Evolutionary conservation across 1,140 invertebrate genomes (phyloP), one percentile per base, ranked within the genome.

Genomic region (Drosophila rhopaloa): DNA sequence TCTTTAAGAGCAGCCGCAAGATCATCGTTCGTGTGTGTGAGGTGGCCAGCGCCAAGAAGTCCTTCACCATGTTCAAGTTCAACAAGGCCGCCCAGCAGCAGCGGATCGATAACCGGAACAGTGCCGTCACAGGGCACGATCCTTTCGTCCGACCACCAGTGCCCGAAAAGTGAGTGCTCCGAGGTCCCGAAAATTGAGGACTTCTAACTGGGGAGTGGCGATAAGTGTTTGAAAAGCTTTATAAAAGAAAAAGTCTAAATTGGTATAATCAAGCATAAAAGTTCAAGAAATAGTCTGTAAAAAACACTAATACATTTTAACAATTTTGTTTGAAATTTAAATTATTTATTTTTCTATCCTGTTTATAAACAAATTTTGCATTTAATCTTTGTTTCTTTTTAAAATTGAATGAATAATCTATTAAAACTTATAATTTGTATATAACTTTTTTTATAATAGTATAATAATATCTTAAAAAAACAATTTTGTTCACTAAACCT

Each of bases 91-190:
- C 96, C 79, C 95, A 95, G 71, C 94, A 95, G 74, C 93, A 94
- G 47, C 94, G 94, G 35, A 94, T 93, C n/a, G 94, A 94, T 16
- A 94, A 94, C 9, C 93, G 94, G 19, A 94, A 95, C n/a, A 91
- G 81, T 54, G 93, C 95, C 43, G 94, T 95, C 2, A 96, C 95
- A 5, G 96, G 96, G 1, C 96, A 96, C 75, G 96, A 96, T 76
- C 93, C 95, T 60, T 96, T 96, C 82, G 96, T 95, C 78, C 95
- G 96, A 80, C 95, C 95, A 43, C 93, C 94, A 1, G 93, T 95
- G 4, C 93, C 94, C 38, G 94, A 94, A 4, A 94, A 94, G 63
- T 93, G 92, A 91, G 89, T 91, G 55, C 48, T 19, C 27, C 19
- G 7, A 35, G 8, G 35, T 38, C 3, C 38, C 4, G 10, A 19